Evolutionary conservation across 1,140 invertebrate species (phyloP).

Genomic region (Eciton burchellii): DNA sequence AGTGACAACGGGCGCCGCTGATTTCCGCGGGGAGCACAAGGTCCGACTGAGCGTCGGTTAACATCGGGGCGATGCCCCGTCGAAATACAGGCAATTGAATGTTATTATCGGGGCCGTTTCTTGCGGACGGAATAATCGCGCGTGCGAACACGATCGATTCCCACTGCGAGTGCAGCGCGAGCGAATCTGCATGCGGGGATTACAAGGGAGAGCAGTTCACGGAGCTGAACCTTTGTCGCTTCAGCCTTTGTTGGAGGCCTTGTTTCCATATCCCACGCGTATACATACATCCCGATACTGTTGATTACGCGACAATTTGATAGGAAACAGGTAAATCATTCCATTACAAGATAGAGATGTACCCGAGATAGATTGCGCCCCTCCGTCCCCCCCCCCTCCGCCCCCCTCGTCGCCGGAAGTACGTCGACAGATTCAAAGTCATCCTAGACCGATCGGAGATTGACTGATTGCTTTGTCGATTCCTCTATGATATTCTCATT

Average conservation of each 20-base stretch:
- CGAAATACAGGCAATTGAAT: slow-evolving; percentile 48
- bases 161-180: not conserved
- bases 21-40: slow-evolving; percentile 79
- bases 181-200: not conserved
- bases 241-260: too few species aligned
- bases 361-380: slow-evolving; percentile 50
- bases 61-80: slow-evolving; percentile 45
- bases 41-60: slow-evolving; percentile 29
- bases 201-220: not conserved
- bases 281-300: not conserved
- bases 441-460: slow-evolving; percentile 65
- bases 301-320: slow-evolving; percentile 30
- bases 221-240: too few species aligned
- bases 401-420: slow-evolving; percentile 29
- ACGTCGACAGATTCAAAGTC: slow-evolving; percentile 71
- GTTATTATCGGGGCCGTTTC: slow-evolving; percentile 24
- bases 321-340: slow-evolving; percentile 41
- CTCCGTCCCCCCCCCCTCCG: too few species aligned
- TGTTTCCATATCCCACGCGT: not conserved
- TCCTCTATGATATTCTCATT: slow-evolving; percentile 63
- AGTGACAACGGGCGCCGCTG: slow-evolving; percentile 72
- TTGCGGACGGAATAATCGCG: slow-evolving; percentile 4
- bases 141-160: slow-evolving; percentile 21
- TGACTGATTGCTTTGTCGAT: slow-evolving; percentile 68
- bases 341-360: slow-evolving; percentile 46